Percentiles rank a stretch among this genome's conserved stretches.
These are phyloP conservation scores for Bombus ignitus DNA, from an alignment of 1,140 invertebrate genomes.

Conservation along the genomic window DNA sequence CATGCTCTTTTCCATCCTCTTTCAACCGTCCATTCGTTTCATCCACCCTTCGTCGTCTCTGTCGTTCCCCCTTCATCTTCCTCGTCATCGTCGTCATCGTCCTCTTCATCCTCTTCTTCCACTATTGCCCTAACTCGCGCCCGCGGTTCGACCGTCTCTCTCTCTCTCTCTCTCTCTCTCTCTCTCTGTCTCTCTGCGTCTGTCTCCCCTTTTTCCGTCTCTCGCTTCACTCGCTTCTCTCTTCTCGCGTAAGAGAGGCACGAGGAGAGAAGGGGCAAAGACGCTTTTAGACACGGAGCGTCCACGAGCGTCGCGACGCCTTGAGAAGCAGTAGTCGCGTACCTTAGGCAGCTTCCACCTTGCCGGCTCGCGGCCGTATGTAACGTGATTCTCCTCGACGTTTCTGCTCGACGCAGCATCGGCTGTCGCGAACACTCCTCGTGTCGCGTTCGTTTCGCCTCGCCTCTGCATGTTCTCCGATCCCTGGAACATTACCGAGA, in stretches of 20 bases:
- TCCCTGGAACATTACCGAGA: background rate
- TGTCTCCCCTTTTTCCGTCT: slow-evolving; percentile 28
- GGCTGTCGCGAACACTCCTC: background rate
- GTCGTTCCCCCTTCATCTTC: slow-evolving; percentile 23
- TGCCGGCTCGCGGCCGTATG: slow-evolving; percentile 74
- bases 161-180: background rate
- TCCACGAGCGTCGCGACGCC: slow-evolving; percentile 79
- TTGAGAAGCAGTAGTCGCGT: slow-evolving; percentile 80
- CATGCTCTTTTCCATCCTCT: background rate
- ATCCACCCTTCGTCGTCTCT: background rate
- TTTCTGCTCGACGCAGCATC: slow-evolving; percentile 28
- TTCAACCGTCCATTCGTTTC: slow-evolving; percentile 29
- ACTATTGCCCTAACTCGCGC: background rate
- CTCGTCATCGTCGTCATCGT: slow-evolving; percentile 21
- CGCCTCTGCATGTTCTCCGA: background rate
- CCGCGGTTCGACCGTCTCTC: slow-evolving; percentile 15
- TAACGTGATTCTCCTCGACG: slow-evolving; percentile 54
- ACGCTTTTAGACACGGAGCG: slow-evolving; percentile 81
- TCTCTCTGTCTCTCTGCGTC: slow-evolving; percentile 9
- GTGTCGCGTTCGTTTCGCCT: background rate
- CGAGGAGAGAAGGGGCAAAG: slow-evolving; percentile 74
- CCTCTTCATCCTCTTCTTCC: background rate
- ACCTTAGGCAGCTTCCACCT: slow-evolving; percentile 80
- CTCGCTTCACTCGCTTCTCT: slow-evolving; percentile 47
- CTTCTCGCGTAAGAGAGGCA: slow-evolving; percentile 60